phyloP scores from a whole-genome alignment of 2,888 invertebrate genomes.

The Neria commutata region DNA sequence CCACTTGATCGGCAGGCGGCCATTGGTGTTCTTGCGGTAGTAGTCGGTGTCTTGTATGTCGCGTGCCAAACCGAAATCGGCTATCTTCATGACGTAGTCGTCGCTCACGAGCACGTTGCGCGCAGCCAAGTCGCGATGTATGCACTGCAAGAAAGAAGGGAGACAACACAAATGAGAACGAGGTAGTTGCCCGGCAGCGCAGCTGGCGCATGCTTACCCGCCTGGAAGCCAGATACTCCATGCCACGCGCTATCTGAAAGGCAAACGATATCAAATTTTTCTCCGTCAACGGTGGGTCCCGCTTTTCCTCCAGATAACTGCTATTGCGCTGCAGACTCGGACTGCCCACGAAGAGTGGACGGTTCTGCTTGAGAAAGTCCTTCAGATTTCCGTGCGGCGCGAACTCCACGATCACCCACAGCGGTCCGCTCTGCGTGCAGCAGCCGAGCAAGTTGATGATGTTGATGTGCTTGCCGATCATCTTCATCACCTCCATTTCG shows the following conservation, averaged over 20 bases:
- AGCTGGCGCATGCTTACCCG: no score
- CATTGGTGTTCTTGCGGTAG: constrained; percentile 95
- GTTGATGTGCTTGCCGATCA: constrained; percentile 96
- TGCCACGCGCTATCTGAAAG: constrained; percentile 95
- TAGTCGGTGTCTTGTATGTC: constrained; percentile 95
- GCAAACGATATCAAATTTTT: constrained; percentile 96
- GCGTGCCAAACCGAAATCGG: constrained; percentile 96
- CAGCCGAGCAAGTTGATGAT: constrained; percentile 96
- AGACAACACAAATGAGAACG: background rate
- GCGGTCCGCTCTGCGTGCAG: constrained; percentile 90
- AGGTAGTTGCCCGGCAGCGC: no score
- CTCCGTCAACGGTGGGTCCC: constrained; percentile 69
- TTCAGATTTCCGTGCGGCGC: constrained; percentile 92
- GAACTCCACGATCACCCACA: constrained; percentile 87
- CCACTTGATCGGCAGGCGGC: constrained; percentile 97
- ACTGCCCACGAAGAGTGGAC: constrained; percentile 41
- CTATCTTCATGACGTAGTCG: constrained; percentile 93
- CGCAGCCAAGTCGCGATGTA: constrained; percentile 97
- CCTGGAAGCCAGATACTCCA: constrained; percentile 96
- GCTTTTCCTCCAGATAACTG: constrained; percentile 45
- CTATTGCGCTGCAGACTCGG: constrained; percentile 45
- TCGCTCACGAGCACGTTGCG: constrained; percentile 96
- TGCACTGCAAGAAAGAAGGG: constrained; percentile 83
- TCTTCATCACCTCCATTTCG: constrained; percentile 99
- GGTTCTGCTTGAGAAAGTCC: constrained; percentile 88